Base-by-base conservation (phyloP, 2,797 vertebrate species). In the Onychomys torridus region DNA sequence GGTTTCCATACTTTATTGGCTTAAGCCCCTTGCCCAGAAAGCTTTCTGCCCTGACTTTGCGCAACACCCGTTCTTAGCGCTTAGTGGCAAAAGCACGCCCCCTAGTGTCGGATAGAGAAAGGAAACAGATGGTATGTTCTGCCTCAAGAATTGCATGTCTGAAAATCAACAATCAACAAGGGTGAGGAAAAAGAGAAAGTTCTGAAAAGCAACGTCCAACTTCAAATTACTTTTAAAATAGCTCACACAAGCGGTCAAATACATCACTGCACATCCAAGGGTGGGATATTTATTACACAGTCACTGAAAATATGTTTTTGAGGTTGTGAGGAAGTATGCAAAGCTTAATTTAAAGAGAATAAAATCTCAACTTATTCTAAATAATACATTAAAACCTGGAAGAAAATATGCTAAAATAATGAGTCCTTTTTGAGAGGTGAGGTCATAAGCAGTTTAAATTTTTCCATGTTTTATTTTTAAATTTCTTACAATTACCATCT, bases 141-240 rank as follows among this genome's bases (percentile, higher is more conserved):
- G 52, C 34, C 65, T 17, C 82, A 57, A 55, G 93, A 95, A 67
- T 37, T 14, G 92, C 85, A 32, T 43, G 63, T 93, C 57, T 7
- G 57, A 93, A 93, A 97, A 93, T 57, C 71, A 16, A 25, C n/a
- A 27, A 71, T 63, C 43, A 57, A 75, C 67, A 40, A 25, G 12
- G 55, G 25, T 19, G 55, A 87, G 9, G 25, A 32, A 13, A 75
- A 91, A 77, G 9, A 88, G 34, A 59, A 71, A 37, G 27, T 63
- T 63, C 63, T 57, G 29, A 49, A 91, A 91, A 65, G 65, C 88
- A 40, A 90, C 82, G 19, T 57, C 49, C 67, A 52, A 17, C 76
- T 90, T 69, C 46, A 81, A 43, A 32, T 94, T 63, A 4, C 71
- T 89, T 96, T 90, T 27, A 82, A 85, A 71, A 63, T 46, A 78